Evolutionary conservation across 2,113 vertebrate genomes (phyloP).

Genomic region (Vimba vimba): DNA sequence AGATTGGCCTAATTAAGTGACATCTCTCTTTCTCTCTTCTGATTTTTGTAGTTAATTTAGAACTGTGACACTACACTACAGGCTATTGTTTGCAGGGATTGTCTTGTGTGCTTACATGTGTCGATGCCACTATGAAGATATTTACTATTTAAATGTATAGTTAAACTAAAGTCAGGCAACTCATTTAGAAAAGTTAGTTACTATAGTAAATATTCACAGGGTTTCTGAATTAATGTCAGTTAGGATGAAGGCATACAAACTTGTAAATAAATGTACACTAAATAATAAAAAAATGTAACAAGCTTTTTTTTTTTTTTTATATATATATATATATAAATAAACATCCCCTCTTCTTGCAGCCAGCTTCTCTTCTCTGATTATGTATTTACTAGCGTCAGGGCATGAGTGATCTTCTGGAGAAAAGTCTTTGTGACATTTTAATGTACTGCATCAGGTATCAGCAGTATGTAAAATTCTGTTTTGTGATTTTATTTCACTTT

Average conservation of each 20-base stretch:
- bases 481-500: constrained; percentile 53
- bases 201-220: background rate
- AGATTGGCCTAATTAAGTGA: constrained; percentile 79
- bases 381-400: no score
- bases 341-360: no score
- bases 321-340: no score
- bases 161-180: background rate
- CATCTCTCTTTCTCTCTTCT: constrained; percentile 69
- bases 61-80: constrained; percentile 47
- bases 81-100: constrained; percentile 8
- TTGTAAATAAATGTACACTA: no score
- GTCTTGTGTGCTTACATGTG: background rate
- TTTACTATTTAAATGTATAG: background rate
- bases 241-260: no score
- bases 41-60: constrained; percentile 75
- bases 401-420: background rate
- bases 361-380: no score
- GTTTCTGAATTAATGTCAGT: no score
- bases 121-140: background rate
- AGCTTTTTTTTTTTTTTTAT: no score
- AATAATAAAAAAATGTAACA: no score
- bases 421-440: constrained; percentile 52
- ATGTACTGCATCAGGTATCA: constrained; percentile 52
- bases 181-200: background rate
- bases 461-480: constrained; percentile 62